These are phyloP conservation scores for Crenuchus spilurus DNA, from an alignment of 2,797 vertebrate species.

Conservation along the genomic window DNA sequence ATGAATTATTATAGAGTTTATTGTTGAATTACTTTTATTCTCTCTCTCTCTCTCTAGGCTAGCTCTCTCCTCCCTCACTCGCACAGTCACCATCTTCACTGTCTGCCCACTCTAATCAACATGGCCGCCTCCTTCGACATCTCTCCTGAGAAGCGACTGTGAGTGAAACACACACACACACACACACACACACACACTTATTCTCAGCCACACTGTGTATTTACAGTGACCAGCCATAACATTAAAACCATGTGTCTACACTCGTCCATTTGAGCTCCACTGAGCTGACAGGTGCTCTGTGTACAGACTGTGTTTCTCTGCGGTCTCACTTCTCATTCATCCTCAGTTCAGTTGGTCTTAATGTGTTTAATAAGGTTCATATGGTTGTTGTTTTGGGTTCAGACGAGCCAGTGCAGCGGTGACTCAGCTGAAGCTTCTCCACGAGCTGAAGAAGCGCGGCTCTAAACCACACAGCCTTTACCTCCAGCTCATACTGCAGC, in stretches of 20 bases:
- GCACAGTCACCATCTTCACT: constrained; percentile 89
- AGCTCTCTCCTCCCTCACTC: constrained; percentile 89
- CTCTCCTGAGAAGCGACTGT: constrained; percentile 83
- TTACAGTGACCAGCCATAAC: no score
- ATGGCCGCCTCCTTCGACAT: constrained; percentile 89
- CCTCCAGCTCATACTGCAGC: constrained; percentile 86
- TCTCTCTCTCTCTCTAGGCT: constrained; percentile 70
- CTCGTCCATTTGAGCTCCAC: no score
- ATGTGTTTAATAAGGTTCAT: no score
- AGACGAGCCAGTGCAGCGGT: constrained; percentile 87
- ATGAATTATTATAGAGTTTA: no score
- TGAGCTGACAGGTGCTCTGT: no score
- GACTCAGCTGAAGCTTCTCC: constrained; percentile 87
- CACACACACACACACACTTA: no score
- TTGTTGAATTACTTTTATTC: background rate
- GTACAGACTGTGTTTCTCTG: no score
- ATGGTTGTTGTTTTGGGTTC: constrained; percentile 2
- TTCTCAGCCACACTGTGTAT: no score
- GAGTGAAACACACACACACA: constrained; percentile 67
- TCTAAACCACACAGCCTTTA: constrained; percentile 86
- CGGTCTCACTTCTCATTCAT: no score
- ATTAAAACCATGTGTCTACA: no score
- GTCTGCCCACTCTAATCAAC: constrained; percentile 87
- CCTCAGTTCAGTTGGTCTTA: no score
- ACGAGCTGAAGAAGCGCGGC: constrained; percentile 87